Evolutionary conservation across 2,888 invertebrate species (phyloP).

Genomic region (Ctena decussata): DNA sequence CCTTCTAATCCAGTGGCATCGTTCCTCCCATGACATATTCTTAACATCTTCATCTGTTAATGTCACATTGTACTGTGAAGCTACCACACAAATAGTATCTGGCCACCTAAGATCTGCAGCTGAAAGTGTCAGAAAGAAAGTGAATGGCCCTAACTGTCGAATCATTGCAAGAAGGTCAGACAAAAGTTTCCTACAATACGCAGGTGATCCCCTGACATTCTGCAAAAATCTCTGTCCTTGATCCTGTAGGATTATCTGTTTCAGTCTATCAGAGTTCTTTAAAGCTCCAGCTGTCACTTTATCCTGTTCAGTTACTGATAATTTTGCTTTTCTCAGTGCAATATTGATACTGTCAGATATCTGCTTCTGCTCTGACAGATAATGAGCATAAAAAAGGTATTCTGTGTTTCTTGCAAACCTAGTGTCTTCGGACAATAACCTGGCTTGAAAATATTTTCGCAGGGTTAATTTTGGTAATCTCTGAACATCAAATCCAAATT

Average conservation of each 20-base stretch:
- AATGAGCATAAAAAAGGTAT: conserved; percentile 7
- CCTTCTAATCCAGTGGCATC: conserved; percentile 38
- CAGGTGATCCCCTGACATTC: conserved; percentile 39
- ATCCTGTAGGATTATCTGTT: neutral
- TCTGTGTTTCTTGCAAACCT: conserved; percentile 24
- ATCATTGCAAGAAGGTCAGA: conserved; percentile 49
- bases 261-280: neutral
- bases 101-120: conserved; percentile 49
- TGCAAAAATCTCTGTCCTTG: conserved; percentile 8
- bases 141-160: conserved; percentile 35
- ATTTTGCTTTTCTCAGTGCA: conserved; percentile 33
- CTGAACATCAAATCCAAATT: neutral
- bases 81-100: conserved; percentile 43
- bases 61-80: conserved; percentile 18
- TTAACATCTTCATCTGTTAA: conserved; percentile 42
- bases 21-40: conserved; percentile 51
- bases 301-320: neutral
- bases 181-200: conserved; percentile 43
- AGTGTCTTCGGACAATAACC: neutral
- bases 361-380: neutral
- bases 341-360: conserved; percentile 15
- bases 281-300: conserved; percentile 15
- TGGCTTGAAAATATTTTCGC: neutral
- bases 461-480: neutral
- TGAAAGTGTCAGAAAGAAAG: conserved; percentile 51